Base-by-base conservation (phyloP, 2,113 vertebrate species). In the Oryzias curvinotus region DNA sequence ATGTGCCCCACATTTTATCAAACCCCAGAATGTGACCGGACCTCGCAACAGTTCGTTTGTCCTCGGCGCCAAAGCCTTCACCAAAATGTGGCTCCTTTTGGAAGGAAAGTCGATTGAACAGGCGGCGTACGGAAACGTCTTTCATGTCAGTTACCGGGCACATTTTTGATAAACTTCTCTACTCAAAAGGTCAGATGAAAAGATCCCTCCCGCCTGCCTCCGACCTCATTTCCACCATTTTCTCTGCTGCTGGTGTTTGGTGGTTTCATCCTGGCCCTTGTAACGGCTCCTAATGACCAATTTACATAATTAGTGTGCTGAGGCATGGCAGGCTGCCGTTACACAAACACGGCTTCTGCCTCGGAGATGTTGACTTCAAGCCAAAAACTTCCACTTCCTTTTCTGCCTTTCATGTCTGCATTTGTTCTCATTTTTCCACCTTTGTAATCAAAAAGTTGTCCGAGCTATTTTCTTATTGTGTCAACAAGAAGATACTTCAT, bases 261-360 rank as follows among this genome's bases (percentile, higher is more conserved):
- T 66, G 52, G 60, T 68, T 84, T 75, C 74, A 67, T 83, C 61
- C 62, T 17, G 75, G 72, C 58, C 71, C 55, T 71, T 71, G 67
- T 58, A 69, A 71, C 74, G 69, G 59, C 69, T 79, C 63, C 63
- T 84, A 85, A 88, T 83, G 79, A 83, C 68, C 79, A 88, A 85
- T 85, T 88, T 87, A 75, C 85, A 87, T 88, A 84, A 87, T 88
- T 88, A 88, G 84, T 77, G 84, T 44, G 59, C 72, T 70, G 71
- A 68, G 67, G 61, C 79, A 73, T 70, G 77, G 78, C 76, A 73
- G 60, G 46, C 62, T 80, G 84, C 79, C 72, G 60, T 30, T 21
- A 68, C 41, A 65, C 48, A 65, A 54, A 54, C 47, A 6, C 17
- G 16, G 36, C 26, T 51, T 69, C 18, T 28, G 47, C 28, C 51